Conservation (phyloP, 2,113 vertebrate genomes). For the Oplegnathus fasciatus region DNA sequence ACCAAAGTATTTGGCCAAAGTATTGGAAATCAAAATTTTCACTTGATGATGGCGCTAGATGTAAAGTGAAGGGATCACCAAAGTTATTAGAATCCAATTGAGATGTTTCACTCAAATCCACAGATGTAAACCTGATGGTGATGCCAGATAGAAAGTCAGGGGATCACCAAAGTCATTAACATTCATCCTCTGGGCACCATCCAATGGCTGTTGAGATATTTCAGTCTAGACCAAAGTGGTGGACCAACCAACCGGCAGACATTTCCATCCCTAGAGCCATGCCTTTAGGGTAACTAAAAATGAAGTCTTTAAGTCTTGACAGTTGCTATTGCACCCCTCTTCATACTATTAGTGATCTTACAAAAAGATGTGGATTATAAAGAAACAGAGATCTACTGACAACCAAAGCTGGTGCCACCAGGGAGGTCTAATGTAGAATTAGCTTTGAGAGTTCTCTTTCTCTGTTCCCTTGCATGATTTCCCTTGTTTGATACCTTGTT, state of each 20-base stretch:
- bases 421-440: background rate
- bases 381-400: background rate
- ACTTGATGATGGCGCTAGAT: background rate
- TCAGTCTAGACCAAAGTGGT: background rate
- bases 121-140: background rate
- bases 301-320: background rate
- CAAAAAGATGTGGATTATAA: background rate
- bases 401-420: background rate
- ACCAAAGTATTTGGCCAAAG: too few relatives aligned
- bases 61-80: background rate
- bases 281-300: background rate
- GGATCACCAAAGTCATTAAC: background rate
- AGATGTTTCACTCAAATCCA: too few relatives aligned
- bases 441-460: constrained; percentile 2
- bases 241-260: background rate
- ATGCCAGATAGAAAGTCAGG: background rate
- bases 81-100: too few relatives aligned
- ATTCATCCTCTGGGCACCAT: background rate
- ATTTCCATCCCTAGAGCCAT: background rate
- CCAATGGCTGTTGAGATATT: background rate
- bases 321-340: background rate
- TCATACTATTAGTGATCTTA: background rate
- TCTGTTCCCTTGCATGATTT: constrained; percentile 29
- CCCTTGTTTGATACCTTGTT: constrained; percentile 36
- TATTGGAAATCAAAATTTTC: background rate